phyloP scores from a whole-genome alignment of 2,797 vertebrate species.

The Ptychobarbus kaznakovi region DNA sequence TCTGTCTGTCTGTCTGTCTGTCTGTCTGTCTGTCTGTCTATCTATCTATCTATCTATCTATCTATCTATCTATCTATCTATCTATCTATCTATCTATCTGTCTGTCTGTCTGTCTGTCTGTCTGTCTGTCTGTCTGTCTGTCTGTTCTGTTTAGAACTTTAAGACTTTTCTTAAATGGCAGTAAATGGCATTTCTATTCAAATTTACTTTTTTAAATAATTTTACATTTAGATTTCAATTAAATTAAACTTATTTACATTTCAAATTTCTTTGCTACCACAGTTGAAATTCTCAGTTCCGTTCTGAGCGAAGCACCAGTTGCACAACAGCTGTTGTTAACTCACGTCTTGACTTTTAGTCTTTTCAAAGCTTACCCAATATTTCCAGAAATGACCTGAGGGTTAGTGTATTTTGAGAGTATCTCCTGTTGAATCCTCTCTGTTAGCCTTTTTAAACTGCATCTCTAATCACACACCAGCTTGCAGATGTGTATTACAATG shows the following conservation, averaged over 20 bases:
- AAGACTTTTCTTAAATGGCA: background rate
- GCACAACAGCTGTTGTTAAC: background rate
- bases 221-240: background rate
- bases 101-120: background rate
- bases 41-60: background rate
- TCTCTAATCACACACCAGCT: slow-evolving; percentile 49
- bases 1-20: background rate
- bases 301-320: background rate
- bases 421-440: slow-evolving; percentile 32
- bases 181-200: background rate
- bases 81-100: background rate
- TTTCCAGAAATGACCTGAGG: slow-evolving; percentile 26
- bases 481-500: slow-evolving; percentile 43
- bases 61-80: background rate
- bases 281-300: background rate
- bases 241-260: background rate
- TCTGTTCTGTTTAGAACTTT: background rate
- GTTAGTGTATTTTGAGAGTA: slow-evolving; percentile 43
- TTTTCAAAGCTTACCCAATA: slow-evolving; percentile 34
- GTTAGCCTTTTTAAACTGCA: slow-evolving; percentile 54
- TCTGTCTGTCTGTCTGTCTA: background rate
- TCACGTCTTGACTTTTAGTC: slow-evolving; percentile 6
- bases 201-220: background rate
- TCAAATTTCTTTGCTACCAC: background rate
- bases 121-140: background rate